Evolutionary conservation across 2,797 vertebrate genomes (phyloP), one percentile per base, ranked within the genome.

Genomic region (Melanotaenia boesemani): DNA sequence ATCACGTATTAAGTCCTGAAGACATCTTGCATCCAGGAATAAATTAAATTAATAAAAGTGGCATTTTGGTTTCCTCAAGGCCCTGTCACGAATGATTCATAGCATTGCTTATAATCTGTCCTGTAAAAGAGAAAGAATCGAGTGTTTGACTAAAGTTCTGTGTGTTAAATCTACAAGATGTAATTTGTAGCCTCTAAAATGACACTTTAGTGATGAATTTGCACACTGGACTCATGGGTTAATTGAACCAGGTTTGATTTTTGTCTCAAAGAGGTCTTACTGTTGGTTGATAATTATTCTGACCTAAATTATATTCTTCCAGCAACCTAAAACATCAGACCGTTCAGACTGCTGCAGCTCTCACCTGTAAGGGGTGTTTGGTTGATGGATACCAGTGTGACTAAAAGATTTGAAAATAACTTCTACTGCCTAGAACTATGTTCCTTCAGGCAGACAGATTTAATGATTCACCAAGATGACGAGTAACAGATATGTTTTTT

Each of bases 61-160:
- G 60, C 32, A 72, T 79, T 84, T 83, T 39, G 52, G 48, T 64
- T 76, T 86, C 72, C 76, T 77, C 26, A 22, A 79, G 69, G 77
- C 68, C 63, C 10, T 32, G 46, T 26, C 68, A 73, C 52, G 58
- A 68, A 71, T 86, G 89, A 89, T 39, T 86, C 89, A 88, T 41
- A 15, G 12, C 34, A 68, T 73, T 83, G 70, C 60, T 56, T 71
- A 63, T 55, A 57, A 16, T 77, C 18, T 37, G 67, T 28, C 59
- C 79, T 82, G 70, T 50, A 67, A 58, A 41, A 73, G 30, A 67
- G 32, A 6, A 58, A 26, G 37, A 73, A 61, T 36, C 6, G 20
- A 44, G 61, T 58, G 5, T 61, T 80, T 74, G 79, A 71, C 64
- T 81, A 68, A 81, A 72, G 70, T 52, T 54, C 37, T 46, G 0